These are phyloP conservation scores for Periophthalmus modestus DNA, from an alignment of 2,113 vertebrate species.

Conservation along the genomic window DNA sequence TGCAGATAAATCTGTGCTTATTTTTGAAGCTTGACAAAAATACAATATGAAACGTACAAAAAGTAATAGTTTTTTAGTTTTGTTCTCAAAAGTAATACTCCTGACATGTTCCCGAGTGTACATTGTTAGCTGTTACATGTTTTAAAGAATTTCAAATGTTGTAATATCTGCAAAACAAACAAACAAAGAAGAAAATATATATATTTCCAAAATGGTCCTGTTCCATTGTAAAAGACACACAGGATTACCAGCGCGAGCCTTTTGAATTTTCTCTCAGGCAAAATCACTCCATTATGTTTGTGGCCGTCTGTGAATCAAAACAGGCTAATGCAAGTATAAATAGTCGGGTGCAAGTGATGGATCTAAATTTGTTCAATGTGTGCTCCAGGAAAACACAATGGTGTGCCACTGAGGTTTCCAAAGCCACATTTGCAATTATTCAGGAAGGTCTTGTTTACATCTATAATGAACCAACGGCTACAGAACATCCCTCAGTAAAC, in stretches of 20 bases:
- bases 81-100: no score
- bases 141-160: no score
- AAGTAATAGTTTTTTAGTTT: no score
- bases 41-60: no score
- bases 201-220: neutral
- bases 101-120: no score
- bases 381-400: conserved; percentile 64
- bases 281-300: conserved; percentile 65
- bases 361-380: conserved; percentile 75
- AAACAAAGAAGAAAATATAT: neutral
- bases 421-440: conserved; percentile 62
- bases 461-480: conserved; percentile 53
- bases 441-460: conserved; percentile 58
- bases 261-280: conserved; percentile 49
- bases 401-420: conserved; percentile 57
- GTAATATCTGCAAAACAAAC: no score
- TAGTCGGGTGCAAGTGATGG: conserved; percentile 46
- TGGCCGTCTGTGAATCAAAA: conserved; percentile 68
- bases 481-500: conserved; percentile 51
- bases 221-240: conserved; percentile 17
- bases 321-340: conserved; percentile 66
- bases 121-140: no score
- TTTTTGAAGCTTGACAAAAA: no score
- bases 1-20: neutral
- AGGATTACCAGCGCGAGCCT: conserved; percentile 30